A percentile compares a stretch with the other conserved stretches of the same genome.
phyloP scores from a whole-genome alignment of 2,797 vertebrate species.

The Trematomus bernacchii region DNA sequence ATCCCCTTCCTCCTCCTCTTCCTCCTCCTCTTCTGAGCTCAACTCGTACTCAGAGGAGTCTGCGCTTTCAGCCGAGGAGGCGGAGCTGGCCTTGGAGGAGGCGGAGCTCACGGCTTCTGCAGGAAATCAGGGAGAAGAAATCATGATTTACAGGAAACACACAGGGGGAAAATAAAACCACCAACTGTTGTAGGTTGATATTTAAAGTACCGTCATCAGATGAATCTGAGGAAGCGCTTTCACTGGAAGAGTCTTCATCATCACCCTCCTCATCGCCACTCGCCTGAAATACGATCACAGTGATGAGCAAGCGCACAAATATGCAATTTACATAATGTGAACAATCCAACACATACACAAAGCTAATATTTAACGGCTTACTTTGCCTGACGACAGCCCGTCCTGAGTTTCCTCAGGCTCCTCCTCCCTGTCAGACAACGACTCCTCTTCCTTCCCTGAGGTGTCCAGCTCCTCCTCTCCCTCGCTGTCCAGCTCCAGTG shows the following conservation, averaged over 20 bases:
- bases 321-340: not conserved
- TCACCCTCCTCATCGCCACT: constrained; percentile 82
- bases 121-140: constrained; percentile 23
- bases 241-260: constrained; percentile 87
- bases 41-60: constrained; percentile 93
- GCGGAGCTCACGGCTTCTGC: constrained; percentile 84
- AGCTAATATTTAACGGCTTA: constrained; percentile 32
- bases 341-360: not conserved
- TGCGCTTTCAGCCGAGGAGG: constrained; percentile 88
- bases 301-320: not conserved
- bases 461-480: constrained; percentile 93
- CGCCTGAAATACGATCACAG: constrained; percentile 61
- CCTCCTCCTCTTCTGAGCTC: constrained; percentile 90
- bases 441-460: constrained; percentile 84
- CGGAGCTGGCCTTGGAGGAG: constrained; percentile 87
- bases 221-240: constrained; percentile 88
- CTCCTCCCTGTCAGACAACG: constrained; percentile 87
- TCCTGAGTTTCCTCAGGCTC: constrained; percentile 85
- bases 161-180: not conserved
- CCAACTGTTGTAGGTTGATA: not conserved
- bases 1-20: constrained; percentile 86
- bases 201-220: constrained; percentile 91
- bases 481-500: constrained; percentile 94
- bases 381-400: constrained; percentile 84
- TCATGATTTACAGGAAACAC: not conserved